Percentiles rank a stretch among this genome's conserved stretches.
Conservation (phyloP, 2,797 vertebrate species). For the Schizothorax lantsangensis region DNA sequence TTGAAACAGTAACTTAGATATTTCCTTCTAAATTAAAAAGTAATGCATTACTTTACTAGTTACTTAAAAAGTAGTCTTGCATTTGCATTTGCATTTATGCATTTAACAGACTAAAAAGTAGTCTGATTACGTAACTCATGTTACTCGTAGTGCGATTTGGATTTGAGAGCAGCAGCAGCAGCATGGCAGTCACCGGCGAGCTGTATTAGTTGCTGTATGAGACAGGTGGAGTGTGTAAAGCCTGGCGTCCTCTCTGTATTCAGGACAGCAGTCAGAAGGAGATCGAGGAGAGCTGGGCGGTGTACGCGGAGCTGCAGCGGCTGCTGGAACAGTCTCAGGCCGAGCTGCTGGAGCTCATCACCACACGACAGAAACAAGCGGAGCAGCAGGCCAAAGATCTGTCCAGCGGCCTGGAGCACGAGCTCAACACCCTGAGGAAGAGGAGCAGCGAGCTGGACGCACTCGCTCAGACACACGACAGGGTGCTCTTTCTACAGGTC, state of each 20-base stretch:
- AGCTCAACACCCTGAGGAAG: constrained; percentile 76
- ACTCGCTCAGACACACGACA: constrained; percentile 72
- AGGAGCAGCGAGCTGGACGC: constrained; percentile 78
- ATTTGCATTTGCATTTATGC: no score
- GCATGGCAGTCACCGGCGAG: no score
- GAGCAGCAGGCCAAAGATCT: constrained; percentile 78
- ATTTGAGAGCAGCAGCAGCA: no score
- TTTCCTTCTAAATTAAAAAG: no score
- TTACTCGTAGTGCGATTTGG: no score
- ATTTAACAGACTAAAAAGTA: no score
- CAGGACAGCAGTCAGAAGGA: constrained; percentile 77
- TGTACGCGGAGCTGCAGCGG: constrained; percentile 79
- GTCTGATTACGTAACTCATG: no score
- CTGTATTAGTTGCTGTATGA: background rate
- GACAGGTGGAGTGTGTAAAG: background rate
- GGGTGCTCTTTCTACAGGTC: constrained; percentile 80
- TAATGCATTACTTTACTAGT: no score
- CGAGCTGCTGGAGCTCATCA: constrained; percentile 79
- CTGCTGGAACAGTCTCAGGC: constrained; percentile 82
- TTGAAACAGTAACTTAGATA: no score
- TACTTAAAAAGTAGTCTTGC: no score
- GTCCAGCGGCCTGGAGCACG: constrained; percentile 76
- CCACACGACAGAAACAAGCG: constrained; percentile 70
- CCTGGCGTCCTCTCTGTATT: background rate
- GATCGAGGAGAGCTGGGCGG: constrained; percentile 83